These are phyloP conservation scores for Drosophila engyochracea DNA, from an alignment of 2,888 invertebrate genomes.

Conservation along the genomic window DNA sequence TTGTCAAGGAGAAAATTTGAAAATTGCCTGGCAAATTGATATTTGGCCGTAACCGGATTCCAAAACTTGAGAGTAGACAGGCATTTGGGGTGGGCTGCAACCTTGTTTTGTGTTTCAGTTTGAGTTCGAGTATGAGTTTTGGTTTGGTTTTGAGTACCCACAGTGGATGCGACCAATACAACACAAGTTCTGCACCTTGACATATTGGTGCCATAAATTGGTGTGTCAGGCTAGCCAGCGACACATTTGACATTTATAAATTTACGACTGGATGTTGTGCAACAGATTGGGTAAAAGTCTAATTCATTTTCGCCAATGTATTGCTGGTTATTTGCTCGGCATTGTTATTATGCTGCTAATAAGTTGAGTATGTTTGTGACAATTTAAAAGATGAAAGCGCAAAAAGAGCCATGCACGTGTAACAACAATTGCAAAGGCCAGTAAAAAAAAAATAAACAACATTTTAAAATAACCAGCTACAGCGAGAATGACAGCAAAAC, in stretches of 20 bases:
- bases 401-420: slow-evolving; percentile 18
- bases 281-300: slow-evolving; percentile 51
- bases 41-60: slow-evolving; percentile 16
- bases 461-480: slow-evolving; percentile 16
- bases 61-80: neutral
- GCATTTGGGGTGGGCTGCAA: neutral
- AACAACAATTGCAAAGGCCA: slow-evolving; percentile 28
- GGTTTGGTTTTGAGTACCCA: neutral
- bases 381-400: slow-evolving; percentile 31
- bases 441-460: slow-evolving; percentile 39
- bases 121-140: neutral
- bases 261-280: slow-evolving; percentile 58
- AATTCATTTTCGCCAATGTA: slow-evolving; percentile 39
- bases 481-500: neutral
- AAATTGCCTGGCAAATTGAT: slow-evolving; percentile 29
- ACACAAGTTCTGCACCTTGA: slow-evolving; percentile 47
- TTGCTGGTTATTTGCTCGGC: slow-evolving; percentile 35
- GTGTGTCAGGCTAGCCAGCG: slow-evolving; percentile 37
- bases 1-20: neutral
- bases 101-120: neutral
- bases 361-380: slow-evolving; percentile 57
- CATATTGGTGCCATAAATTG: slow-evolving; percentile 63
- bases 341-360: slow-evolving; percentile 66
- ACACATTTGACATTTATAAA: slow-evolving; percentile 60
- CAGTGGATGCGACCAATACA: slow-evolving; percentile 16